Base-by-base conservation (phyloP, 2,113 vertebrate species). In the Antigone vipio region DNA sequence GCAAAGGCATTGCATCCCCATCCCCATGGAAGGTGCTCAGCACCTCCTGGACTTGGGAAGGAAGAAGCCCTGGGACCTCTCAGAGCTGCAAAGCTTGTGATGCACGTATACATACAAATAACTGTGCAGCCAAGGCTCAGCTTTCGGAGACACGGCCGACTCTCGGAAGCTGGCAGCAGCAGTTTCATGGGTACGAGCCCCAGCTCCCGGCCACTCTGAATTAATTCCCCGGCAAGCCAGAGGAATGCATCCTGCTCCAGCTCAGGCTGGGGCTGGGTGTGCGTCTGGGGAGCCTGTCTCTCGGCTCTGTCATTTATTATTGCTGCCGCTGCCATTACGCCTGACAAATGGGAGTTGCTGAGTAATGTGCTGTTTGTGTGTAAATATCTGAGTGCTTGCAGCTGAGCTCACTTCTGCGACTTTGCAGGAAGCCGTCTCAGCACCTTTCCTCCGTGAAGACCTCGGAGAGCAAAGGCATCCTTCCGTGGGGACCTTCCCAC, bases 311-410 rank as follows among this genome's bases (percentile, higher is more conserved):
- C 71, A 15, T 96, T 95, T 92, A 76, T 82, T 93, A 94, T 38
- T 74, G 80, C 89, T 87, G 91, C 85, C 1, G 82, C 96, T 93
- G 93, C 89, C 88, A 94, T 88, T 88, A 75, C 11, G 85, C 90
- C 92, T 93, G 85, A 90, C 85, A 85, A 90, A 82, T 77, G 76
- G 88, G 92, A 96, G 89, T 89, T 88, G 93, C 88, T 95, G 94
- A 92, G 94, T 97, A 95, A 97, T 89, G 94, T 91, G 94, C 87
- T 95, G 96, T 87, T 85, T 90, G 91, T 88, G 86, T 92, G 93
- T 93, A 96, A 93, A 95, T 91, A 94, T 87, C 93, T 71, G 75
- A 95, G 85, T 47, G 68, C 94, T 92, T 29, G 1, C 90, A 94
- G 90, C 91, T 88, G 88, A 88, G 96, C 92, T 97, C 93, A 72